phyloP scores from a whole-genome alignment of 2,888 invertebrate species.

The Lissonota sp. region DNA sequence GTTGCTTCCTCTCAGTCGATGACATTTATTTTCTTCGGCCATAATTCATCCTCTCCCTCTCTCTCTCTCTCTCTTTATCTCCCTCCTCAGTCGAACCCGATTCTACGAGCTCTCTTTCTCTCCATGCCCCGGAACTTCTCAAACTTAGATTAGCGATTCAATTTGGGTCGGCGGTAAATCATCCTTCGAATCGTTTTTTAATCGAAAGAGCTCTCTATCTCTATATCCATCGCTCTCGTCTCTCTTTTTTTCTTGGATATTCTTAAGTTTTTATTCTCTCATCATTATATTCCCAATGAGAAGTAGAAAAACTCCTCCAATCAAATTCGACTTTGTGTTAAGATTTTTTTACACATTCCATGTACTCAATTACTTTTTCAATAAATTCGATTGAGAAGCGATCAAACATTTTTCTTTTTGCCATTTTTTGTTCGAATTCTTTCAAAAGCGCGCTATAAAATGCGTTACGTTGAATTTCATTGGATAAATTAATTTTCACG shows the following conservation, averaged over 20 bases:
- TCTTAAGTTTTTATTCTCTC: conserved; percentile 21
- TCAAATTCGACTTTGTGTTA: no score
- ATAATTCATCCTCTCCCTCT: conserved; percentile 70
- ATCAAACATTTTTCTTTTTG: no score
- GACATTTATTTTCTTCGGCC: conserved; percentile 74
- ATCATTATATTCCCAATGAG: neutral
- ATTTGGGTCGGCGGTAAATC: conserved; percentile 76
- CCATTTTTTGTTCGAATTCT: no score
- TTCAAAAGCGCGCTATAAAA: no score
- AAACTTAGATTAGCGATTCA: conserved; percentile 80
- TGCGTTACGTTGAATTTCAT: no score
- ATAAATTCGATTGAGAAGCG: no score
- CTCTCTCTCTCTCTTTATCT: conserved; percentile 38
- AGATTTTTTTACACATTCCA: no score
- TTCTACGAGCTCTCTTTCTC: conserved; percentile 41
- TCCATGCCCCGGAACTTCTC: conserved; percentile 71
- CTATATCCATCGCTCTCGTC: neutral
- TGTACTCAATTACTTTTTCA: no score
- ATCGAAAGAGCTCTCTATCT: conserved; percentile 67
- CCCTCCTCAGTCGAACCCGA: neutral
- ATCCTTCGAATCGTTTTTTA: conserved; percentile 75
- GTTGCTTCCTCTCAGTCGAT: conserved; percentile 66
- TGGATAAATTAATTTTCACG: no score
- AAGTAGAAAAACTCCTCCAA: no score
- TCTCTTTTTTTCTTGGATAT: conserved; percentile 11